Percentiles rank a stretch among this genome's conserved stretches.
These are phyloP conservation scores for Sula dactylatra DNA, from an alignment of 2,113 vertebrate genomes.

Conservation along the genomic window DNA sequence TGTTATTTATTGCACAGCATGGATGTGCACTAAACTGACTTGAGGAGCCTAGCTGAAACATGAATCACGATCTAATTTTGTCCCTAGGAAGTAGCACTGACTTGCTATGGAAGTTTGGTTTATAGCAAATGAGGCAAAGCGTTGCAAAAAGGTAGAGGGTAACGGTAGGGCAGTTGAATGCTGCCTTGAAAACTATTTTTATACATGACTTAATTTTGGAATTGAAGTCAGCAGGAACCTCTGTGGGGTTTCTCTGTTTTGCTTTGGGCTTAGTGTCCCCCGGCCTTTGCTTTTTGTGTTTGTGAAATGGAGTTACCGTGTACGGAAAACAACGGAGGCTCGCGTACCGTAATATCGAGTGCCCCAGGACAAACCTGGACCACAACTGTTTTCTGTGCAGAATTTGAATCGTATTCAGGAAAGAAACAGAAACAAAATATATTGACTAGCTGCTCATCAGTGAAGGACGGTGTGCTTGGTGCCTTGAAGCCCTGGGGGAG, in stretches of 20 bases:
- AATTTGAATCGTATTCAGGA: neutral
- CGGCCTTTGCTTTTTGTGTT: neutral
- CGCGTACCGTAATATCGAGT: fast-evolving
- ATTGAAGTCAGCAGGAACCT: neutral
- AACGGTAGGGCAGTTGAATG: neutral
- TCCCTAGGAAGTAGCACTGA: neutral
- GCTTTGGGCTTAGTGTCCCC: neutral
- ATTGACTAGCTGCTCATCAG: neutral
- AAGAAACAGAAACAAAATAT: neutral
- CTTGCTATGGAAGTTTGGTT: too few species aligned
- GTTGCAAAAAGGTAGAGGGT: neutral
- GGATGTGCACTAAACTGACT: neutral
- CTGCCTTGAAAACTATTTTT: neutral
- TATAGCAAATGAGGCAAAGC: neutral
- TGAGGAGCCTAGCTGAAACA: neutral
- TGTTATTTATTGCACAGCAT: neutral
- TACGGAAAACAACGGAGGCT: neutral
- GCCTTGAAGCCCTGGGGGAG: neutral
- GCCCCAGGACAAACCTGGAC: neutral
- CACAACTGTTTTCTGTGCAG: neutral
- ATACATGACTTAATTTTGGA: neutral
- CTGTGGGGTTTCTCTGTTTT: neutral
- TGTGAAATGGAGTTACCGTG: neutral
- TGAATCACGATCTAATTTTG: neutral
- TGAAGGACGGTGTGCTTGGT: neutral